Percentiles rank a stretch among this genome's conserved stretches.
Evolutionary conservation across 2,888 invertebrate species (phyloP).

Genomic region (Tuberolachnus salignus): DNA sequence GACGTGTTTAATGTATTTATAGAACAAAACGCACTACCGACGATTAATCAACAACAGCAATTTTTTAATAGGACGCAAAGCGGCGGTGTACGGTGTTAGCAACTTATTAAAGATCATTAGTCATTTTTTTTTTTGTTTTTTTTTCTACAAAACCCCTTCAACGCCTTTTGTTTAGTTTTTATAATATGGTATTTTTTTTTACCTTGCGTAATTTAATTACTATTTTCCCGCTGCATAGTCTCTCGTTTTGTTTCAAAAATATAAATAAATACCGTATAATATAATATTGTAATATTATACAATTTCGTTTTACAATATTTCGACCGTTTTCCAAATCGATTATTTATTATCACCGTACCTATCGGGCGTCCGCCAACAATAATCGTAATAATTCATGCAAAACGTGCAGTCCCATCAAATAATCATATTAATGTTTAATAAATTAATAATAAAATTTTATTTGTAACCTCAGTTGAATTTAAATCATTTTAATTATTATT

Average conservation of each 20-base stretch:
- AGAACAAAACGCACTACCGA: constrained; percentile 12
- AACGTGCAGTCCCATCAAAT: background rate
- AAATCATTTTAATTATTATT: no score
- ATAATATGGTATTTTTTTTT: constrained; percentile 21
- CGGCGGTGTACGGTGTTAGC: constrained; percentile 6
- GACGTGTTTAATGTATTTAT: background rate
- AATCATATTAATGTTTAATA: no score
- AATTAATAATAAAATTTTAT: no score
- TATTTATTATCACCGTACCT: background rate
- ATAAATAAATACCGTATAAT: background rate
- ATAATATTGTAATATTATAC: no score
- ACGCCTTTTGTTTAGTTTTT: constrained; percentile 39
- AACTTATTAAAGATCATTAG: constrained; percentile 51
- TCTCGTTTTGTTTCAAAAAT: constrained; percentile 14
- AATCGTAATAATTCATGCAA: constrained; percentile 10
- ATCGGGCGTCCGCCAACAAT: background rate
- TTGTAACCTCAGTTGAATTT: no score
- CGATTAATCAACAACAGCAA: constrained; percentile 49
- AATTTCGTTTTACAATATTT: constrained; percentile 16
- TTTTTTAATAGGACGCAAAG: constrained; percentile 23
- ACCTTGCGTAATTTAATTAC: constrained; percentile 37
- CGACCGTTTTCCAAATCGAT: constrained; percentile 8
- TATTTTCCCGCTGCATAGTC: background rate
- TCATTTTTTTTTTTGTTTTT: constrained; percentile 42
- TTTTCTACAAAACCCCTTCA: constrained; percentile 29